Conservation (phyloP, 2,797 vertebrate species). For the Todus mexicanus region DNA sequence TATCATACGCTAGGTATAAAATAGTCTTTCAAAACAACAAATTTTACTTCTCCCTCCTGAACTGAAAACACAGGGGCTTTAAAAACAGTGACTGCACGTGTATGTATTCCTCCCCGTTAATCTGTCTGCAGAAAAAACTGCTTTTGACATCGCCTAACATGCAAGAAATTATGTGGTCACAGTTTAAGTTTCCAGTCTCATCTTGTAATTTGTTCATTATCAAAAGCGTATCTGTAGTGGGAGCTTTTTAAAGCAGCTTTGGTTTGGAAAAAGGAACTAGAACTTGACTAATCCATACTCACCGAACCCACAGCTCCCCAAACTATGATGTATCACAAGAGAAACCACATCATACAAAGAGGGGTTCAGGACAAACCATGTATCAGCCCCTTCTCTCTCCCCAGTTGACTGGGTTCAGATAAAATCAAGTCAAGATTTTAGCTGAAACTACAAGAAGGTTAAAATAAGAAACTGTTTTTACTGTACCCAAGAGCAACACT, state of each 20-base stretch:
- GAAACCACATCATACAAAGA: background rate
- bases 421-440: background rate
- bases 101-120: background rate
- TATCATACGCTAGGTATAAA: background rate
- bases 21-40: background rate
- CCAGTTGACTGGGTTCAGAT: background rate
- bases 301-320: background rate
- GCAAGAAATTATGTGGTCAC: background rate
- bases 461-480: background rate
- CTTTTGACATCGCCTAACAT: background rate
- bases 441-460: background rate
- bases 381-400: background rate
- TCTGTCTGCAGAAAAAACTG: background rate
- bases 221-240: background rate
- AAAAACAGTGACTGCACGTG: background rate
- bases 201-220: background rate
- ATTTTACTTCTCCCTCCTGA: background rate
- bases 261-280: background rate
- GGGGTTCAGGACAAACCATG: background rate
- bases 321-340: background rate
- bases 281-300: background rate
- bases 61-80: background rate
- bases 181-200: background rate
- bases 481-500: background rate
- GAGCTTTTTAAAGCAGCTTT: background rate